Evolutionary conservation across 1,140 invertebrate genomes (phyloP).

Genomic region (Nomia melanderi): DNA sequence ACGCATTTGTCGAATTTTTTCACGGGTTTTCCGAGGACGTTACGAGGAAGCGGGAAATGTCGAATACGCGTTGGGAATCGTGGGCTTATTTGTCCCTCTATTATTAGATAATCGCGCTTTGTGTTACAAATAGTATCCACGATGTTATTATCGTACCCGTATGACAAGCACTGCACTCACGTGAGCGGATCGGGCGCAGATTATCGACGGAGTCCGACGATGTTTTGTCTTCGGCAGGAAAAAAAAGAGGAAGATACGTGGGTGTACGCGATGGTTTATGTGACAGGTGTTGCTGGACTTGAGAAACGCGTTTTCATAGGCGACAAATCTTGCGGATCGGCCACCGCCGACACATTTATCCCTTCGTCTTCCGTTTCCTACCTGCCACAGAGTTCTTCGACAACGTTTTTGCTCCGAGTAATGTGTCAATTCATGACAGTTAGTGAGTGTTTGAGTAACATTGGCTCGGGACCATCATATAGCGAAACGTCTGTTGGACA

Average conservation of each 20-base stretch:
- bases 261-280: neutral
- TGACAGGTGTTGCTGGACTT: neutral
- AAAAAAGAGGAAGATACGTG: neutral
- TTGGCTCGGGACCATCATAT: too few species aligned
- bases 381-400: neutral
- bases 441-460: too few species aligned
- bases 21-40: neutral
- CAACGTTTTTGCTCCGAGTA: neutral
- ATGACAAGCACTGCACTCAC: slow-evolving; percentile 10
- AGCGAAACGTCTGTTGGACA: too few species aligned
- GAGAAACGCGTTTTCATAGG: neutral
- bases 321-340: slow-evolving; percentile 19
- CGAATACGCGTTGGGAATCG: neutral
- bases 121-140: slow-evolving; percentile 21
- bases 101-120: slow-evolving; percentile 11
- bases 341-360: slow-evolving; percentile 13
- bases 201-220: too few species aligned
- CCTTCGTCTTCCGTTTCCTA: neutral
- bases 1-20: neutral
- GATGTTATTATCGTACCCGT: neutral
- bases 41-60: neutral
- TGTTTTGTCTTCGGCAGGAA: slow-evolving; percentile 17
- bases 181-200: neutral
- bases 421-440: too few species aligned
- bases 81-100: neutral